A percentile compares a stretch with the other conserved stretches of the same genome.
Conservation (phyloP, 2,113 vertebrate genomes). For the Diadophis punctatus region DNA sequence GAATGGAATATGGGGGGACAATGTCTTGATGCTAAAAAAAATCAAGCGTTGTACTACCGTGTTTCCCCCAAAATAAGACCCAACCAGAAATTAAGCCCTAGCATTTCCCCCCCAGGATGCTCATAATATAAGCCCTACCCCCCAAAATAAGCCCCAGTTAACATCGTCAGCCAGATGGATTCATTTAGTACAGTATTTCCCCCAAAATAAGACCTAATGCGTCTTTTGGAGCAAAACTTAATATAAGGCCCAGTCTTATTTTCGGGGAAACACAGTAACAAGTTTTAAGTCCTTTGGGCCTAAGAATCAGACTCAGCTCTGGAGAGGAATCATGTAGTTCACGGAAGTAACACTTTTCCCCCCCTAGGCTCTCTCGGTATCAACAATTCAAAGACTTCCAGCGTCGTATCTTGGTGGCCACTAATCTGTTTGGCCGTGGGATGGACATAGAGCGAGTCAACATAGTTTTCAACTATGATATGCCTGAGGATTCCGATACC, state of each 20-base stretch:
- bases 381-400: conserved; percentile 84
- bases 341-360: not conserved
- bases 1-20: not conserved
- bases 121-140: too few relatives aligned
- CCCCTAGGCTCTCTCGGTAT: conserved; percentile 74
- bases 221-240: too few relatives aligned
- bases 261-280: too few relatives aligned
- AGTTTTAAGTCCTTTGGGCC: not conserved
- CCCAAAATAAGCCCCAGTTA: too few relatives aligned
- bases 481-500: conserved; percentile 81
- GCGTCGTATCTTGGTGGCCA: conserved; percentile 78
- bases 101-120: too few relatives aligned
- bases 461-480: conserved; percentile 83
- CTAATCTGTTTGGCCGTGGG: conserved; percentile 78
- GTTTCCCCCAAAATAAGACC: too few relatives aligned
- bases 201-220: too few relatives aligned
- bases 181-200: too few relatives aligned
- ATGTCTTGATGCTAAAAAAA: not conserved
- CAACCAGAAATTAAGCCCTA: too few relatives aligned
- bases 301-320: not conserved
- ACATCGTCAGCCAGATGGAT: too few relatives aligned
- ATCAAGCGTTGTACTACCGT: not conserved
- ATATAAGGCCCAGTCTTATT: too few relatives aligned
- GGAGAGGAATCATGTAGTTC: not conserved
- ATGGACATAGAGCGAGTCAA: conserved; percentile 84